Base-by-base conservation (phyloP, 2,888 invertebrate species). In the Mamestra brassicae region DNA sequence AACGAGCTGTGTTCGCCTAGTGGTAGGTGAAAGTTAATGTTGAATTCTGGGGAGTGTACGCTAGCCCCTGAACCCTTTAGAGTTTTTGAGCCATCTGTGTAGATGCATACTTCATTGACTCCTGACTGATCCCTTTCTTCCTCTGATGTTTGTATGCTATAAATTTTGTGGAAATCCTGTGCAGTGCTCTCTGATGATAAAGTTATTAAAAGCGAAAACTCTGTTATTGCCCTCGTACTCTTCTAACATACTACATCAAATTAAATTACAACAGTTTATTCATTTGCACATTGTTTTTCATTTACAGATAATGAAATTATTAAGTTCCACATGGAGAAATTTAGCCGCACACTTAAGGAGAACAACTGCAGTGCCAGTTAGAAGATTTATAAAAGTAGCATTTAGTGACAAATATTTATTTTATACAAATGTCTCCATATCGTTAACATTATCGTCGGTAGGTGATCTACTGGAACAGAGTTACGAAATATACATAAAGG, bases 381-480 rank as follows among this genome's bases (percentile, higher is more conserved):
- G 87, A 89, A 91, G 86, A 85, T 73, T 91, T 60, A 88, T 94
- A 4, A 93, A 90, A 88, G 89, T 94, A 67, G 97, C 97, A 26
- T 98, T 98, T 89, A 97, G 97, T 90, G 95, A 97, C 55, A 98
- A 97, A 93, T 98, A 98, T 94, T 95, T 99, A 79, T 94, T 99
- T 3, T 96, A 97, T 74, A 99, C 99, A 68, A 99, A 99, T 95
- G 97, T 98, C 17, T 97, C 97, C 7, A 97, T 99, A 90, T 99
- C 99, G 0, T 94, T 98, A 64, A 96, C 97, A 4, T 96, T 99
- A 67, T 99, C 99, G 42, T 97, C 97, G 2, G 87, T 97, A 8
- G 99, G 99, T 17, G 99, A 99, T 93, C 88, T 97, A 7, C 90
- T 99, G 62, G 98, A 99, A 93, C 99, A 99, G 92, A 97, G 97